Evolutionary conservation across 92 coral and sea anemone genomes (phyloP).

Genomic region (Porites divaricata): DNA sequence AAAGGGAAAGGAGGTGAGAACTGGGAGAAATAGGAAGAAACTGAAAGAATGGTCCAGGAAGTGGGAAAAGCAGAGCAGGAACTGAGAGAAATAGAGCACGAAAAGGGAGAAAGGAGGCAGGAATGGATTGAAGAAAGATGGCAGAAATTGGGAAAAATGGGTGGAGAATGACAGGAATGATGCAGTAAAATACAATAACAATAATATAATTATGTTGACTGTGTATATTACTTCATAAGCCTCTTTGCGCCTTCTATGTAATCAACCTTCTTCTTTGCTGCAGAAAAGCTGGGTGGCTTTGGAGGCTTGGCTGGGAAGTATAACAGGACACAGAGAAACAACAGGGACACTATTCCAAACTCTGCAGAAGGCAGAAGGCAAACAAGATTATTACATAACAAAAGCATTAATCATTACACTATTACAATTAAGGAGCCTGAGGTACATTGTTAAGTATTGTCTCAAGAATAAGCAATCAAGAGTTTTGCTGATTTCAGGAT

Average conservation of each 20-base stretch:
- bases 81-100: not conserved
- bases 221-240: conserved; percentile 64
- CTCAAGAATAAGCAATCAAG: no score
- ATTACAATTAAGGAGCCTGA: not conserved
- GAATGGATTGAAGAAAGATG: not conserved
- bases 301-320: conserved; percentile 99
- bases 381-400: not conserved
- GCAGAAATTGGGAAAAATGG: not conserved
- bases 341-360: conserved; percentile 71
- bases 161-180: no score
- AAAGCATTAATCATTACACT: not conserved
- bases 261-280: conserved; percentile 85
- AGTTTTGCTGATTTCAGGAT: no score
- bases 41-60: not conserved
- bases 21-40: not conserved
- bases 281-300: conserved; percentile 94
- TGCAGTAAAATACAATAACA: not conserved
- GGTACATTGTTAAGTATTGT: no score
- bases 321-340: conserved; percentile 74
- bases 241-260: conserved; percentile 90
- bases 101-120: not conserved
- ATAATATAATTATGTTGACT: no score
- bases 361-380: conserved; percentile 40
- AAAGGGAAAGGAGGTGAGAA: not conserved
- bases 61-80: not conserved